Evolutionary conservation across 2,888 invertebrate species (phyloP), one percentile per base, ranked within the genome.

Genomic region (Agrochola lychnidis): DNA sequence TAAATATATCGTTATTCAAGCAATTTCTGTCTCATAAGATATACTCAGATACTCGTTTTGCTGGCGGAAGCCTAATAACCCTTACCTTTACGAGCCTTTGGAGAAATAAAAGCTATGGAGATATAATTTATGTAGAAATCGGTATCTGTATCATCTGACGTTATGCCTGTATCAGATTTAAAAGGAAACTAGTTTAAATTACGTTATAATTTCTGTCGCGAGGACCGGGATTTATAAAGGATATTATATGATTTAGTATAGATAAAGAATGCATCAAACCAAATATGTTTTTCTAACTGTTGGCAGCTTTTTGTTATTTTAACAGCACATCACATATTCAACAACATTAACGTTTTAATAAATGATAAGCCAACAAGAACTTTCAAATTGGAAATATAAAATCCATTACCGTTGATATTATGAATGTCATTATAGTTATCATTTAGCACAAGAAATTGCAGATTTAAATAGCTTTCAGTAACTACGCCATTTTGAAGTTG

Each of bases 71-170:
- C 61, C 72, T 82, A 81, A 81, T 82, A 82, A 81, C 82, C 72
- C 71, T 70, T 76, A 72, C 85, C 69, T 84, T 82, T 84, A 82
- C 66, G 85, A 72, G 62, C 57, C 16, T 63, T 73, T 70, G 72
- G 59, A 81, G 85, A 72, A 72, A 84, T 82, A 84, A 59, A 84
- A 76, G 76, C 81, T 25, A 67, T 53, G 62, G 59, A 76, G 53
- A 59, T 62, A 59, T 73, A 81, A 85, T 84, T 82, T 85, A 81
- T 85, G 85, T 40, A 48, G 81, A 76, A 76, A 72, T 82, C 61
- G 70, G 40, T 73, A 84, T 79, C 74, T 71, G 74, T 70, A 68
- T 56, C 66, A 79, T 68, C 48, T 42, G 57, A 12, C 25, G 36
- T 62, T 70, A 80, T 75, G 69, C 25, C n/a, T 80, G 59, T 62